Conservation (phyloP, 1,140 invertebrate species). For the Bombus waltoni region DNA sequence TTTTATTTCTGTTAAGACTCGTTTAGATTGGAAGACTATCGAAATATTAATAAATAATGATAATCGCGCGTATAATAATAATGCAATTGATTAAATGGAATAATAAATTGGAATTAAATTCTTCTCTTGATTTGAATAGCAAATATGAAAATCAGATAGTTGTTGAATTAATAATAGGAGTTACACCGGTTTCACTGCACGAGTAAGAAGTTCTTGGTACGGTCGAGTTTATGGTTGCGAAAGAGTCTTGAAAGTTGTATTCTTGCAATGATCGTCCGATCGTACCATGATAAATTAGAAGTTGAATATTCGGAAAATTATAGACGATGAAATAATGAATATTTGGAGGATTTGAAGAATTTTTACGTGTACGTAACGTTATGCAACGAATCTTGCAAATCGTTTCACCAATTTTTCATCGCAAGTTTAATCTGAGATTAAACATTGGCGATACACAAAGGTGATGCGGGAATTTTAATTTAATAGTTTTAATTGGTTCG, state of each 20-base stretch:
- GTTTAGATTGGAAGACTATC: not conserved
- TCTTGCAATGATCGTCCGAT: not conserved
- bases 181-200: not conserved
- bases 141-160: not conserved
- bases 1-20: not conserved
- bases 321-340: too few species aligned
- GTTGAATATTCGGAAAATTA: too few species aligned
- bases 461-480: too few species aligned
- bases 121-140: not conserved
- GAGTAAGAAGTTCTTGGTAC: too few species aligned
- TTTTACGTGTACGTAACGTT: too few species aligned
- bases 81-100: not conserved
- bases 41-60: not conserved
- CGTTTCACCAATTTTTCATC: too few species aligned
- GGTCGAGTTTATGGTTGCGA: not conserved
- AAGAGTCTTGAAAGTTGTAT: not conserved
- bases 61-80: not conserved
- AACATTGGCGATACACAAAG: too few species aligned
- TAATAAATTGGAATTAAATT: not conserved
- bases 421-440: too few species aligned
- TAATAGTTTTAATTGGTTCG: too few species aligned
- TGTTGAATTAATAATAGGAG: not conserved
- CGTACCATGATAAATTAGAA: too few species aligned
- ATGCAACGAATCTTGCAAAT: too few species aligned
- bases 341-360: too few species aligned